Conservation (phyloP, 1,140 invertebrate genomes). For the Halyomorpha halys region DNA sequence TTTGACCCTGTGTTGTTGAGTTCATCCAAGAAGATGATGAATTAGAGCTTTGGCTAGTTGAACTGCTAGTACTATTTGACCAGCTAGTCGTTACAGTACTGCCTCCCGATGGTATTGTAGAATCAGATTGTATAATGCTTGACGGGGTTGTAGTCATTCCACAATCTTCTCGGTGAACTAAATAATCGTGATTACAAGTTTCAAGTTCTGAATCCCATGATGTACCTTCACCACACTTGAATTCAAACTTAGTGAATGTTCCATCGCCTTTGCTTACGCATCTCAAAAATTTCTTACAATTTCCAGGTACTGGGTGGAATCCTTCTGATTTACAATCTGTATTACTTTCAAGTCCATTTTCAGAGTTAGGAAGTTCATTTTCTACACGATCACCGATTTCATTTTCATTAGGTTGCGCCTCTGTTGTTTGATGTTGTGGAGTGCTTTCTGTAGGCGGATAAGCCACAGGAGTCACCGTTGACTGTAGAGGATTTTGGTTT, state of each 20-base stretch:
- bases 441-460: background rate
- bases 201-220: constrained; percentile 56
- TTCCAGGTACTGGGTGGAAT: constrained; percentile 51
- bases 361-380: constrained; percentile 10
- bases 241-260: constrained; percentile 51
- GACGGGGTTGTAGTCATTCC: constrained; percentile 25
- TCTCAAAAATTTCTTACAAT: constrained; percentile 68
- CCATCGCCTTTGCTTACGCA: constrained; percentile 51
- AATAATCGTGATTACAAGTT: constrained; percentile 49
- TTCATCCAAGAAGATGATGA: constrained; percentile 27
- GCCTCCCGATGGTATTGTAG: constrained; percentile 20
- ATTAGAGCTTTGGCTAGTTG: constrained; percentile 22
- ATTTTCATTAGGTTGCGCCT: background rate
- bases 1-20: constrained; percentile 18
- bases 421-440: background rate
- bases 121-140: constrained; percentile 26
- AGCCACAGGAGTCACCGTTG: too few relatives aligned
- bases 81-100: constrained; percentile 26
- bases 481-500: background rate
- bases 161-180: constrained; percentile 27
- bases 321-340: constrained; percentile 45
- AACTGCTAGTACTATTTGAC: constrained; percentile 25
- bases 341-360: constrained; percentile 11
- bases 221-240: constrained; percentile 55
- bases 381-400: constrained; percentile 3